Evolutionary conservation across 1,140 invertebrate species (phyloP).

Genomic region (Chymomyza costata): DNA sequence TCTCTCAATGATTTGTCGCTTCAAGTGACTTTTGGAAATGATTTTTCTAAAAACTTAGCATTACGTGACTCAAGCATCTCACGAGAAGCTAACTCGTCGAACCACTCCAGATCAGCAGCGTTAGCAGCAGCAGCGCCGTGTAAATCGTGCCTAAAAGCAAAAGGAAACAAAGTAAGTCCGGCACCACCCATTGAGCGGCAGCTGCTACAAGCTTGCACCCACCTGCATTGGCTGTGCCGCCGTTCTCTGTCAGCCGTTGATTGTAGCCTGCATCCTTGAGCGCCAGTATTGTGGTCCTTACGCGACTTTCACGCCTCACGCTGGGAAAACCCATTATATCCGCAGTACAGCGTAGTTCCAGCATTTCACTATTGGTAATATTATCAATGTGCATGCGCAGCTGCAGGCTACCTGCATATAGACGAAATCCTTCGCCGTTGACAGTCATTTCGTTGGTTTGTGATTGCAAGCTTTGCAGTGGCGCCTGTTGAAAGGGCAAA

Average conservation of each 20-base stretch:
- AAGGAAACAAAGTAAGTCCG: not conserved
- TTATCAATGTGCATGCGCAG: conserved; percentile 64
- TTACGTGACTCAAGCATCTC: conserved; percentile 1
- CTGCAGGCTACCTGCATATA: conserved; percentile 61
- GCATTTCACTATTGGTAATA: conserved; percentile 64
- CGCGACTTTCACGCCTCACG: conserved; percentile 38
- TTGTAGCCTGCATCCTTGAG: conserved; percentile 61
- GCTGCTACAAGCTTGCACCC: conserved; percentile 1
- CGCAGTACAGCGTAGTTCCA: conserved; percentile 59
- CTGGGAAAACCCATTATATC: conserved; percentile 59
- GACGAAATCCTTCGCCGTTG: conserved; percentile 58
- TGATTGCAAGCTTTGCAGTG: conserved; percentile 50
- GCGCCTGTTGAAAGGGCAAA: conserved; percentile 41
- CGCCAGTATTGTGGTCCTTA: conserved; percentile 58
- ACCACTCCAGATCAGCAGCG: conserved; percentile 49
- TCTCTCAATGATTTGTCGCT: conserved; percentile 18
- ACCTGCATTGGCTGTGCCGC: conserved; percentile 51
- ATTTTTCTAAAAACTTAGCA: not conserved
- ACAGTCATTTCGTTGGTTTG: conserved; percentile 70
- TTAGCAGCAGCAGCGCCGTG: conserved; percentile 42
- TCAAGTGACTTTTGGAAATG: conserved; percentile 2
- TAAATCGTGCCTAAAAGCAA: conserved; percentile 37
- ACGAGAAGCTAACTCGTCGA: conserved; percentile 42
- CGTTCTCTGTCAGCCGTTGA: conserved; percentile 58
- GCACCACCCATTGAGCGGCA: not conserved